A percentile compares a stretch with the other conserved stretches of the same genome.
Conservation (phyloP, 2,888 invertebrate genomes). For the Sphecodes monilicornis region DNA sequence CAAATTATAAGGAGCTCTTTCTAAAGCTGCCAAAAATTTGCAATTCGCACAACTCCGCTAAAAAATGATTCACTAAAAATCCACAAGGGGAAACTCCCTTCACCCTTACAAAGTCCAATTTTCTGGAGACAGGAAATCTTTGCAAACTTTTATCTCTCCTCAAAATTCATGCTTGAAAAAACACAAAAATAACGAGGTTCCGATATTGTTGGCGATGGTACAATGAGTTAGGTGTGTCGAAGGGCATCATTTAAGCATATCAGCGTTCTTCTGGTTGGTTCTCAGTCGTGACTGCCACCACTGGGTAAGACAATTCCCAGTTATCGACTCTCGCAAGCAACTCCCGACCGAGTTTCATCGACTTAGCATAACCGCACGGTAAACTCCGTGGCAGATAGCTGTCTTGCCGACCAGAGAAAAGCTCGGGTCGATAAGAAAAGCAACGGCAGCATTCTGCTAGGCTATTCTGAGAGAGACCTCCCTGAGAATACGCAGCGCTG, state of each 20-base stretch:
- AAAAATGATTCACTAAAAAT: no score
- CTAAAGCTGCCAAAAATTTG: not conserved
- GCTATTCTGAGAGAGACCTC: conserved; percentile 66
- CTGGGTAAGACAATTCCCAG: conserved; percentile 56
- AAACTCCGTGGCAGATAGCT: conserved; percentile 60
- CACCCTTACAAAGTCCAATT: not conserved
- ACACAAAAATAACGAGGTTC: not conserved
- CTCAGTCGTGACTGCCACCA: conserved; percentile 35
- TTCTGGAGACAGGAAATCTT: not conserved
- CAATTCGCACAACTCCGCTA: no score
- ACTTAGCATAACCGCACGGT: conserved; percentile 30
- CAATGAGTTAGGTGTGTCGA: not conserved
- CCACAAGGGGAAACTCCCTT: no score
- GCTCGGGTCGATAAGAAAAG: conserved; percentile 62
- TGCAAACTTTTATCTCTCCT: not conserved
- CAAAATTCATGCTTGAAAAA: not conserved
- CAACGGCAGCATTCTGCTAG: conserved; percentile 46
- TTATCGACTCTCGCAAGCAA: conserved; percentile 53
- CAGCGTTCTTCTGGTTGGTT: not conserved
- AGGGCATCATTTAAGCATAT: not conserved
- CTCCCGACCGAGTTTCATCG: conserved; percentile 39
- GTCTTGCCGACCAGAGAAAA: conserved; percentile 67
- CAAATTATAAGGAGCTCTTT: not conserved
- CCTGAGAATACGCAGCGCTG: conserved; percentile 82
- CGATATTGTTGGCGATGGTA: not conserved